These are phyloP conservation scores for Phaetusa simplex DNA, from an alignment of 2,113 vertebrate species.

Conservation along the genomic window DNA sequence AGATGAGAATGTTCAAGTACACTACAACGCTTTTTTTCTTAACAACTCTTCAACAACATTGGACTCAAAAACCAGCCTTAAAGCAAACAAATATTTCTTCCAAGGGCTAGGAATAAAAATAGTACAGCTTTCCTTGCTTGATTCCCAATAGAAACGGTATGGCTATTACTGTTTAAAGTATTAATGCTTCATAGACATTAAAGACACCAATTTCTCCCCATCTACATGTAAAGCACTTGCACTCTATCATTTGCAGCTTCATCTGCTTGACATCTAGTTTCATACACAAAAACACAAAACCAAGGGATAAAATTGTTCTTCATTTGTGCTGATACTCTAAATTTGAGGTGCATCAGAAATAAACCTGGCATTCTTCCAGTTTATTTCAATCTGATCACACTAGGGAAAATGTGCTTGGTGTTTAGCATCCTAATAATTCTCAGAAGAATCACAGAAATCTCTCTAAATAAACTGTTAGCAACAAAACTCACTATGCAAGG, in stretches of 20 bases:
- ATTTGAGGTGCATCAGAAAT: conserved; percentile 35
- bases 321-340: background rate
- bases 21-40: background rate
- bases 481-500: background rate
- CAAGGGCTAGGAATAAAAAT: conserved; percentile 12
- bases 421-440: background rate
- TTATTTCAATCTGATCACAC: background rate
- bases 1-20: conserved; percentile 1
- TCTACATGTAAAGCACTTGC: background rate
- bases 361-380: conserved; percentile 15
- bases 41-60: background rate
- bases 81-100: conserved; percentile 23
- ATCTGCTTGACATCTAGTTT: background rate
- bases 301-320: background rate
- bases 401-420: background rate
- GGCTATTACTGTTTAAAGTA: conserved; percentile 5
- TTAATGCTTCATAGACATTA: conserved; percentile 26
- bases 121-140: conserved; percentile 2
- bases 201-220: background rate
- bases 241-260: conserved; percentile 2
- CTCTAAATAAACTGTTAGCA: background rate
- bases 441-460: background rate
- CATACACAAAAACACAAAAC: background rate
- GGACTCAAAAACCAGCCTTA: conserved; percentile 13
- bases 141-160: conserved; percentile 23